These are phyloP conservation scores for Sturnira hondurensis DNA, from an alignment of 2,113 vertebrate genomes.

Conservation along the genomic window DNA sequence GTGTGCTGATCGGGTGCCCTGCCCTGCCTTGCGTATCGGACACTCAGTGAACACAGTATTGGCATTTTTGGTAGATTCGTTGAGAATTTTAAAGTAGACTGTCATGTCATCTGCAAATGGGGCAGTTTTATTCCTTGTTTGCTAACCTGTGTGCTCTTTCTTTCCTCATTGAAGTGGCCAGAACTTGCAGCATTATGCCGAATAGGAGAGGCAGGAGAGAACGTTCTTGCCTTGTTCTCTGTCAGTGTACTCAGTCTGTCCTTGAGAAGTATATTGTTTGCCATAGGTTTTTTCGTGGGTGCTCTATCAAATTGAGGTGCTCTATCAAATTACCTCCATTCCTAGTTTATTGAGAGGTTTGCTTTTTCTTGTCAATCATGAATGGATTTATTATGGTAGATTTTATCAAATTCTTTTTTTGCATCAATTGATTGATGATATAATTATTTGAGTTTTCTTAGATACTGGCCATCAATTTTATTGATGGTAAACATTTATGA, in stretches of 20 bases:
- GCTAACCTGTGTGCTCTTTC: neutral
- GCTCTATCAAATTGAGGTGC: neutral
- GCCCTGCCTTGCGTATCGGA: neutral
- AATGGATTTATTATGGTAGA: neutral
- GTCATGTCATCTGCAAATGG: neutral
- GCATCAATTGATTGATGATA: neutral
- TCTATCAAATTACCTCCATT: neutral
- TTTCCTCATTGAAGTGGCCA: neutral
- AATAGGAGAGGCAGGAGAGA: neutral
- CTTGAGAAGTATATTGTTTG: neutral
- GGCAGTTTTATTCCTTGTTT: neutral
- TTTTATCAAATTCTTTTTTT: constrained; percentile 13
- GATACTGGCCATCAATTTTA: no score
- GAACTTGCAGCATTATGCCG: neutral
- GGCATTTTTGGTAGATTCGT: neutral
- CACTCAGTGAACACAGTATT: neutral
- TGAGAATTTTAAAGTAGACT: neutral
- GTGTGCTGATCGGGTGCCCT: neutral
- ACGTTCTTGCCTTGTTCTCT: neutral
- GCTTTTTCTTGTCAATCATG: neutral
- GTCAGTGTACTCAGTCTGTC: neutral
- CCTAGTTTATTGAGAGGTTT: neutral
- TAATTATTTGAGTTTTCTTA: neutral
- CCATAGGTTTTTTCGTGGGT: neutral
- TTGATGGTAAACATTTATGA: neutral